Base-by-base conservation (phyloP, 2,797 vertebrate species). In the Meriones psammophilus region DNA sequence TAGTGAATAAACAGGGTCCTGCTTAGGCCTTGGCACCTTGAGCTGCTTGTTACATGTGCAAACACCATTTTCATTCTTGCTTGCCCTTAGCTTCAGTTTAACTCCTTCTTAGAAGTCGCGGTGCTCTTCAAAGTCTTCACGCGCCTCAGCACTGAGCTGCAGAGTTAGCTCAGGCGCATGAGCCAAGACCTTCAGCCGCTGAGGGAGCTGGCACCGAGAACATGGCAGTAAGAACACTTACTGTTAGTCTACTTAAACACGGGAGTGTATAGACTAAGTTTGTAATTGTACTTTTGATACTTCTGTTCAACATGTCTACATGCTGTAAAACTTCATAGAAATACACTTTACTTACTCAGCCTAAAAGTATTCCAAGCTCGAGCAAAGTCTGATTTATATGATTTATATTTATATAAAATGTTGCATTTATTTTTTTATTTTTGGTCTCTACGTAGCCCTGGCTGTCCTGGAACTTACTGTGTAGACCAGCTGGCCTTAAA, bases 311-410 rank as follows among this genome's bases (percentile, higher is more conserved):
- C 36, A 68, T 62, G 54, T 74, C 46, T 91, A 14, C 42, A 20
- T 33, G 12, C 76, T 94, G 0, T 85, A 86, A 94, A 95, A 12
- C 56, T 74, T 78, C 69, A 77, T 74, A 95, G 74, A 93, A 92
- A 94, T 91, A n/a, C 17, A 50, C 92, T 96, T 94, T 88, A 69
- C 30, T 79, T 56, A 88, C 56, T 71, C 68, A 76, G 30, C 84
- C 33, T 76, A 1, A 88, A 81, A 88, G n/a, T 91, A 88, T 89
- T 96, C 87, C 33, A 95, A 33, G 20, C 20, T 33, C 87, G 42
- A 79, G 87, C 69, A 92, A 87, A 84, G 33, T 89, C 22, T 95
- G 30, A 46, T 94, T 91, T 92, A 15, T 58, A 58, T 58, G 56
- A 58, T 18, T 58, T 58, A 17, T 58, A 58, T 89, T 50, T 56